Evolutionary conservation across 1,140 invertebrate species (phyloP).

Genomic region (Brachionus manjavacas): DNA sequence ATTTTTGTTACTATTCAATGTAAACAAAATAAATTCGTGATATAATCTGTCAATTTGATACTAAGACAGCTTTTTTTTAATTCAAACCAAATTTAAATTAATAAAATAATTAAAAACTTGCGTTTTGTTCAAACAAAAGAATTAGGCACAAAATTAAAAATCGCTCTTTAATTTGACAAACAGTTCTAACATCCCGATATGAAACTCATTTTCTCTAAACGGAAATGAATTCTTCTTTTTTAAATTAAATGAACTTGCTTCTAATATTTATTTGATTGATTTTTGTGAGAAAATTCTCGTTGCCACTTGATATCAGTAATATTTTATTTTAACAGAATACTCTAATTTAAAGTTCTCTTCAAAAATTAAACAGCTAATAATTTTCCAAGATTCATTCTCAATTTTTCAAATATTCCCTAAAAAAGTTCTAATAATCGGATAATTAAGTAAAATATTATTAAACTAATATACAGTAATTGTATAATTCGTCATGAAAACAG

Average conservation of each 20-base stretch:
- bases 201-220: background rate
- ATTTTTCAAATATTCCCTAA: background rate
- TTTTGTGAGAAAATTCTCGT: background rate
- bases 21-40: background rate
- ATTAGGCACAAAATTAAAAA: background rate
- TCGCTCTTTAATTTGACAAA: background rate
- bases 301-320: background rate
- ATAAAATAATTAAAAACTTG: conserved; percentile 1
- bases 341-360: background rate
- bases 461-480: background rate
- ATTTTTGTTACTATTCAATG: background rate
- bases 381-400: background rate
- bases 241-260: background rate
- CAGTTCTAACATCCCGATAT: background rate
- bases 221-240: background rate
- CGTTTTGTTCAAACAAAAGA: background rate
- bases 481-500: background rate
- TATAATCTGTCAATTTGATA: background rate
- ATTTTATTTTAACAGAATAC: background rate
- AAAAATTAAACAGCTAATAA: background rate
- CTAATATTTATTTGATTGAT: background rate
- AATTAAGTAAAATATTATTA: background rate
- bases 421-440: background rate
- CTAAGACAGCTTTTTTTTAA: background rate
- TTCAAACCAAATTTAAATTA: background rate